These are phyloP conservation scores for Tenodera sinensis DNA, from an alignment of 2,888 invertebrate genomes.

Conservation along the genomic window DNA sequence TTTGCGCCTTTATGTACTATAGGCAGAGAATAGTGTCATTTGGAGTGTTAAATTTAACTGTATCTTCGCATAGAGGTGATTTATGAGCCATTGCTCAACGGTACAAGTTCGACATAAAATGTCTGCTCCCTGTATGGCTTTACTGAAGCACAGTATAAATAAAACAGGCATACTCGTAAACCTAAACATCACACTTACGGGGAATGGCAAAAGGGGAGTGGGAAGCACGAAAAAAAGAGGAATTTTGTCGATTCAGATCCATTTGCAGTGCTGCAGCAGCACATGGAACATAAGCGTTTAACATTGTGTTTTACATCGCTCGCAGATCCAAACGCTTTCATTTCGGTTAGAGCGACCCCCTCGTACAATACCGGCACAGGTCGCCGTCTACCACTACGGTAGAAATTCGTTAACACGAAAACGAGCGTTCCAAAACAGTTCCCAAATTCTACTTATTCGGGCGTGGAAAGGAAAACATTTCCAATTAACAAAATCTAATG, in stretches of 20 bases:
- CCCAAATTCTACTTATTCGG: too few species aligned
- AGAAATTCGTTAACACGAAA: too few species aligned
- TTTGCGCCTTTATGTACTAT: too few species aligned
- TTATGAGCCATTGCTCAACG: background rate
- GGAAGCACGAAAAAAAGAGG: background rate
- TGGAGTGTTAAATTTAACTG: too few species aligned
- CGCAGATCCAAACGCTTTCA: background rate
- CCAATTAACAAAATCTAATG: too few species aligned
- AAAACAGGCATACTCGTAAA: background rate
- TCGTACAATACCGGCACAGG: background rate
- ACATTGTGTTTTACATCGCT: slow-evolving; percentile 1
- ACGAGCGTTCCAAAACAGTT: too few species aligned
- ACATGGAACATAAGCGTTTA: background rate
- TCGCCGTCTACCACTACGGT: too few species aligned
- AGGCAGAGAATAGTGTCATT: too few species aligned
- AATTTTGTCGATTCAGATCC: background rate
- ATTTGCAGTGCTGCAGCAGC: background rate
- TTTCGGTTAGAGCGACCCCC: background rate
- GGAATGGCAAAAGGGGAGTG: background rate
- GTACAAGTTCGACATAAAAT: background rate
- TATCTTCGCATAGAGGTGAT: too few species aligned
- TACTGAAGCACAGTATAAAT: background rate
- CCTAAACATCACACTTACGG: background rate
- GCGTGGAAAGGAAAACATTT: too few species aligned
- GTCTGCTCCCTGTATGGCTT: background rate